Evolutionary conservation across 1,140 invertebrate species (phyloP).

Genomic region (Drosophila triauraria): DNA sequence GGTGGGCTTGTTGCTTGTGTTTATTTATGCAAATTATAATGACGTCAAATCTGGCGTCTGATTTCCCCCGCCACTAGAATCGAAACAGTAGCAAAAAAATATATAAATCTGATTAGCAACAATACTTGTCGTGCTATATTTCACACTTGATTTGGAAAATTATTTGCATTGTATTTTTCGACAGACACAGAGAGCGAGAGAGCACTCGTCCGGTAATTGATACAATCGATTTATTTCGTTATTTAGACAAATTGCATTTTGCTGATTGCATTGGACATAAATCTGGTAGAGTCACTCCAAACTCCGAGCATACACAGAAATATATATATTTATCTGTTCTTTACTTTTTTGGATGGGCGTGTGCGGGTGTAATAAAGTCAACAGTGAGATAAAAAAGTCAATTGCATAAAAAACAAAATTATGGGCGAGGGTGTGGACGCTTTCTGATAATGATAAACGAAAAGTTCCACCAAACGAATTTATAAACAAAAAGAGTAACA

Average conservation of each 20-base stretch:
- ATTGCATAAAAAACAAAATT: conserved; percentile 37
- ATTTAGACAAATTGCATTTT: conserved; percentile 47
- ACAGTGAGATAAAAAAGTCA: conserved; percentile 41
- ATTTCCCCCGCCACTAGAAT: conserved; percentile 8
- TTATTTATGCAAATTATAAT: conserved; percentile 75
- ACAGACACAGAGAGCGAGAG: neutral
- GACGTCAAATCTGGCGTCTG: conserved; percentile 64
- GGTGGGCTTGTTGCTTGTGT: conserved; percentile 51
- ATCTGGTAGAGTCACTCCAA: conserved; percentile 25
- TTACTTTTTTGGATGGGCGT: conserved; percentile 30
- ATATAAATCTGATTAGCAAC: conserved; percentile 45
- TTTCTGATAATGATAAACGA: conserved; percentile 53
- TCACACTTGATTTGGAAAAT: conserved; percentile 46
- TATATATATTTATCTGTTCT: conserved; percentile 26
- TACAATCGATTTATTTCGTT: conserved; percentile 40
- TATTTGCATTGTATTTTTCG: conserved; percentile 23
- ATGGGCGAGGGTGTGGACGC: conserved; percentile 35
- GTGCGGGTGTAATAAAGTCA: conserved; percentile 41
- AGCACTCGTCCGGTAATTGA: conserved; percentile 8
- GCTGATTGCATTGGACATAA: conserved; percentile 44
- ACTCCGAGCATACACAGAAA: conserved; percentile 2
- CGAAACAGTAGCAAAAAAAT: conserved; percentile 24
- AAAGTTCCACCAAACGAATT: conserved; percentile 27
- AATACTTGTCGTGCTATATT: conserved; percentile 42
- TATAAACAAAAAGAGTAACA: conserved; percentile 31